Percentiles rank a stretch among this genome's conserved stretches.
These are phyloP conservation scores for Aselliscus stoliczkanus DNA, from an alignment of 2,797 vertebrate genomes.

Conservation along the genomic window DNA sequence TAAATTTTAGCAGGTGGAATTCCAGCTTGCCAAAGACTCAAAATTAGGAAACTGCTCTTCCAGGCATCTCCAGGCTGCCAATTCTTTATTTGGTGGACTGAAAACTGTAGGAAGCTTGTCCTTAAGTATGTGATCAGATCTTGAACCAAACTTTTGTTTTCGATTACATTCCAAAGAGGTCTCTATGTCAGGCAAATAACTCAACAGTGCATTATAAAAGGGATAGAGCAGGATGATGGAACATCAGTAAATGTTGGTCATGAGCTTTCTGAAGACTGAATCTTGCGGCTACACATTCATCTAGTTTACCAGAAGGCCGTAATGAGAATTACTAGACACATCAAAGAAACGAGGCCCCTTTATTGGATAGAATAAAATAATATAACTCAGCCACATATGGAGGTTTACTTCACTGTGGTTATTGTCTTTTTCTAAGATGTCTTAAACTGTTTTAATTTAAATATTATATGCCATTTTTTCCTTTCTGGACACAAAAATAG, in stretches of 20 bases:
- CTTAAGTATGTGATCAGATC: constrained; percentile 46
- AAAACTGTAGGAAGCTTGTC: constrained; percentile 60
- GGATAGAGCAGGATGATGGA: background rate
- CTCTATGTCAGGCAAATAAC: constrained; percentile 46
- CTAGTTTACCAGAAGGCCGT: constrained; percentile 37
- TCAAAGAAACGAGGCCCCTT: constrained; percentile 43
- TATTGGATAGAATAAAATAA: constrained; percentile 19
- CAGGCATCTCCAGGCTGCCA: constrained; percentile 27
- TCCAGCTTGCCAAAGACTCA: constrained; percentile 45
- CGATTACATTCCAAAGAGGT: constrained; percentile 62
- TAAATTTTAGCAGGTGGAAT: constrained; percentile 64
- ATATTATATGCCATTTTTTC: background rate
- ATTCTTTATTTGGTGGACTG: constrained; percentile 39
- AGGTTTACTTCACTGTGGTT: background rate
- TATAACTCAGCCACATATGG: background rate
- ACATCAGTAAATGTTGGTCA: background rate
- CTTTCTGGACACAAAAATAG: constrained; percentile 31
- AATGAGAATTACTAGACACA: constrained; percentile 38
- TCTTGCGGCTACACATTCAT: background rate
- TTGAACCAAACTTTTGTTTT: constrained; percentile 59
- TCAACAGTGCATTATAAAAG: background rate
- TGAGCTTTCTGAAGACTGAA: constrained; percentile 25
- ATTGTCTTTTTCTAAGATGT: constrained; percentile 34
- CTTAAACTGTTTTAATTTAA: constrained; percentile 40
- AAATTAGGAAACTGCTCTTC: constrained; percentile 37